Conservation (phyloP, 1,140 invertebrate species). For the Drosophila truncata region DNA sequence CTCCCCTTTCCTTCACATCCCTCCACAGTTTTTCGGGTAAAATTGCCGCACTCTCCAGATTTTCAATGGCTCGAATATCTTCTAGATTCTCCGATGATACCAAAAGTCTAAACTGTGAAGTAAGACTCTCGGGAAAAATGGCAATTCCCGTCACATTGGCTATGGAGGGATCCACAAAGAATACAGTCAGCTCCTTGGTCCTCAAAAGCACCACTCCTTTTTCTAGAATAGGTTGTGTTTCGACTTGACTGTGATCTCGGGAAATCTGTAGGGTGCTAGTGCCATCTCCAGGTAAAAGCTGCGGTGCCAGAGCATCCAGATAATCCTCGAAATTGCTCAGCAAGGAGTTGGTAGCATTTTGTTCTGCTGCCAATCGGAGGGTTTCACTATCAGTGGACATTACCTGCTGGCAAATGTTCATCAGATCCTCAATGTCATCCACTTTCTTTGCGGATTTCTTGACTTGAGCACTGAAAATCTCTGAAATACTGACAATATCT, state of each 20-base stretch:
- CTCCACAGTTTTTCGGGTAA: constrained; percentile 60
- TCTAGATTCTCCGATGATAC: constrained; percentile 46
- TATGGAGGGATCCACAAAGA: constrained; percentile 73
- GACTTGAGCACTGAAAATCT: constrained; percentile 49
- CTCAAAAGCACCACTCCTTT: constrained; percentile 62
- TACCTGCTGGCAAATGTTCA: constrained; percentile 54
- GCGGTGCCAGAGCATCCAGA: constrained; percentile 54
- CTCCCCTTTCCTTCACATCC: constrained; percentile 2
- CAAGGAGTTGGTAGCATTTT: constrained; percentile 72
- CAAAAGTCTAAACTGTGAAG: neutral
- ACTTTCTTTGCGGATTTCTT: constrained; percentile 25
- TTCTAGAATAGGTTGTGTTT: constrained; percentile 12
- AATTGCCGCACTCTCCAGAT: constrained; percentile 62
- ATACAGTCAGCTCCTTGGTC: constrained; percentile 68
- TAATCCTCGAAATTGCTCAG: constrained; percentile 69
- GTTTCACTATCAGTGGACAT: constrained; percentile 60
- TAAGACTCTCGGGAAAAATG: constrained; percentile 27
- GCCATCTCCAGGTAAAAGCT: constrained; percentile 49
- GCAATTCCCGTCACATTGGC: constrained; percentile 69
- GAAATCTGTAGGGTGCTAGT: neutral
- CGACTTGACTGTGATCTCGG: constrained; percentile 24
- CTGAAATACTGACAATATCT: constrained; percentile 60
- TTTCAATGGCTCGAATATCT: constrained; percentile 26
- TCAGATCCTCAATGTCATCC: constrained; percentile 3
- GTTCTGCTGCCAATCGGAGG: constrained; percentile 52